These are phyloP conservation scores for Aplodontia rufa DNA, from an alignment of 2,113 vertebrate species.

Conservation along the genomic window DNA sequence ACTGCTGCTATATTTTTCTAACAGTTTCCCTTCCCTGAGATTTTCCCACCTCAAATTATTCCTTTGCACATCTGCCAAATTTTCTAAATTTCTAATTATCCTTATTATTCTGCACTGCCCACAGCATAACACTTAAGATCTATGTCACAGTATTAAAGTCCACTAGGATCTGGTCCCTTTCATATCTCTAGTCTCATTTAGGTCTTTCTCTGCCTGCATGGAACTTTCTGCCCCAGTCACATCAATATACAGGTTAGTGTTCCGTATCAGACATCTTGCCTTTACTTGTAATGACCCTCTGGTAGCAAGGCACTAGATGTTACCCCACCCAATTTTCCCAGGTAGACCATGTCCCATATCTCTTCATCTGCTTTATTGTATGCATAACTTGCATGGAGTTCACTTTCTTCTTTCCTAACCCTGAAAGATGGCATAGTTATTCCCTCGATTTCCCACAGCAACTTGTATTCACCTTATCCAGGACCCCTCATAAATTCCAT, in stretches of 20 bases:
- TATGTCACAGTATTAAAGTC: not conserved
- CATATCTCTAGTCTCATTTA: not conserved
- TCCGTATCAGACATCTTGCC: not conserved
- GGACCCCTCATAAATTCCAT: not conserved
- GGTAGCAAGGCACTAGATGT: not conserved
- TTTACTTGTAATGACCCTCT: constrained; percentile 6
- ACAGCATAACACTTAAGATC: not conserved
- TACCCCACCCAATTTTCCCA: not conserved
- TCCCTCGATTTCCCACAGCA: not conserved
- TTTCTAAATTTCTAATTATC: not conserved
- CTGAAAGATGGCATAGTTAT: not conserved
- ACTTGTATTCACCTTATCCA: not conserved
- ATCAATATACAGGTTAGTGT: not conserved
- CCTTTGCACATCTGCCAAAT: not conserved
- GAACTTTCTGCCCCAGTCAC: not conserved
- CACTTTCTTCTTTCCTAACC: not conserved
- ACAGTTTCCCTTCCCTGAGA: not conserved
- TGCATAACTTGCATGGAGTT: not conserved
- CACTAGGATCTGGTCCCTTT: not conserved
- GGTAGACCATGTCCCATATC: not conserved
- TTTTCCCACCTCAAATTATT: not conserved
- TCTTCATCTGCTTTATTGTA: not conserved
- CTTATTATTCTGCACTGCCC: not conserved
- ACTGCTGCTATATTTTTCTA: not conserved
- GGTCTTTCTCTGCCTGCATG: not conserved